A percentile compares a stretch with the other conserved stretches of the same genome.
phyloP scores from a whole-genome alignment of 2,797 vertebrate species.

The Somateria mollissima region DNA sequence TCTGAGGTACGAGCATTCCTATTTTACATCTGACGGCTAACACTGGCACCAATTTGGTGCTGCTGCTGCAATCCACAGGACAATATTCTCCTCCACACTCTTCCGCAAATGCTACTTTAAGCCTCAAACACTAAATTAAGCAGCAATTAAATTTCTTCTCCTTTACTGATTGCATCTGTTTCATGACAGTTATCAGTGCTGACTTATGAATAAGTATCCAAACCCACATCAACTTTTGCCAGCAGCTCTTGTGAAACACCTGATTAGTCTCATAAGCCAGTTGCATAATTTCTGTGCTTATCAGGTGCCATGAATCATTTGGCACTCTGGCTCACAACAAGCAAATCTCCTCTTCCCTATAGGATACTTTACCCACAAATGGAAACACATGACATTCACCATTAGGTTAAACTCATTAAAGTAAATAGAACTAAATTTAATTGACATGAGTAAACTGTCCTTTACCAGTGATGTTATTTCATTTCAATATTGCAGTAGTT shows the following conservation, averaged over 20 bases:
- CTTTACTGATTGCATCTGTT: neutral
- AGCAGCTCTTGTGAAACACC: neutral
- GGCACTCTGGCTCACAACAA: neutral
- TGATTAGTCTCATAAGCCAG: neutral
- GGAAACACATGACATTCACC: neutral
- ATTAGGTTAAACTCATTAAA: neutral
- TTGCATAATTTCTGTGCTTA: neutral
- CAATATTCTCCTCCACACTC: neutral
- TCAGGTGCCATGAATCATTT: neutral
- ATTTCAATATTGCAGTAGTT: neutral
- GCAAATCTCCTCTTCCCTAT: neutral
- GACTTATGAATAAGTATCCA: neutral
- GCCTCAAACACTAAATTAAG: neutral
- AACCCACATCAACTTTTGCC: neutral
- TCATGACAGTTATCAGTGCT: neutral
- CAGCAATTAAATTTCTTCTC: constrained; percentile 4
- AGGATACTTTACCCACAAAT: neutral
- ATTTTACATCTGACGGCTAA: neutral
- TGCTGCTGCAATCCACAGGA: neutral
- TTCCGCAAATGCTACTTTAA: neutral
- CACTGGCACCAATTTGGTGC: neutral
- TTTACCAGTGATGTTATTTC: neutral
- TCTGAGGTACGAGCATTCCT: neutral
- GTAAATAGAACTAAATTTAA: neutral
- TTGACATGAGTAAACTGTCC: neutral